These are phyloP conservation scores for Crypturellus tataupa DNA, from an alignment of 2,797 vertebrate genomes.

Conservation along the genomic window DNA sequence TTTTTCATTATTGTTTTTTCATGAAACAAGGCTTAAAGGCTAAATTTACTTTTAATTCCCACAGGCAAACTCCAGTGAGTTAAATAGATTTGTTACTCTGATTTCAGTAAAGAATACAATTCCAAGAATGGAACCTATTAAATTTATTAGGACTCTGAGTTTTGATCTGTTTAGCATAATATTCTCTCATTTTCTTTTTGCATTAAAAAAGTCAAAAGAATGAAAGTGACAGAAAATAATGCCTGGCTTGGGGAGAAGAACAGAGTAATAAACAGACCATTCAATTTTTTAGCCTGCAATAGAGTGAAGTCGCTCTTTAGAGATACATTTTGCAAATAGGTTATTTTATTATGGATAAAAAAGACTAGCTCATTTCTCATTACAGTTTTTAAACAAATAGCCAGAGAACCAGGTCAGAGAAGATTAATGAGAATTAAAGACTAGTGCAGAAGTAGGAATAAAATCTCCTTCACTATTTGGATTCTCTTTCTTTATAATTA, in stretches of 20 bases:
- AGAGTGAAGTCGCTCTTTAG: neutral
- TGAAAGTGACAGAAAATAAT: slow-evolving; percentile 6
- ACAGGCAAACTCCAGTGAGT: neutral
- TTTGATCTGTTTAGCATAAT: neutral
- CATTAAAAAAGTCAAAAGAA: neutral
- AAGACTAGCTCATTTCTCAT: neutral
- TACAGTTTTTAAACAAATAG: slow-evolving; percentile 25
- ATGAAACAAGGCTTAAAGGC: neutral
- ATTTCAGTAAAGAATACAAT: neutral
- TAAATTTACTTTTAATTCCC: slow-evolving; percentile 11
- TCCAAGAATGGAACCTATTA: slow-evolving; percentile 9
- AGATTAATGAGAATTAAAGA: neutral
- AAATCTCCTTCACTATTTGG: neutral
- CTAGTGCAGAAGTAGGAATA: neutral
- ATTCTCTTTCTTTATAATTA: neutral
- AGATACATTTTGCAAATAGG: slow-evolving; percentile 4
- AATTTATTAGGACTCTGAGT: neutral
- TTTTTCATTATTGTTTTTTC: slow-evolving; percentile 10
- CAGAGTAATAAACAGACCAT: neutral
- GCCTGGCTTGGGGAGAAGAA: neutral
- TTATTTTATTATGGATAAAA: slow-evolving; percentile 21
- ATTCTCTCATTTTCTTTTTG: neutral
- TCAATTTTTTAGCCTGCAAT: neutral
- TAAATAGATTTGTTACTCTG: slow-evolving; percentile 5
- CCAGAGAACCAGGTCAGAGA: slow-evolving; percentile 31